A percentile compares a stretch with the other conserved stretches of the same genome.
These are phyloP conservation scores for Drosophila eohydei DNA, from an alignment of 2,888 invertebrate species.

Conservation along the genomic window DNA sequence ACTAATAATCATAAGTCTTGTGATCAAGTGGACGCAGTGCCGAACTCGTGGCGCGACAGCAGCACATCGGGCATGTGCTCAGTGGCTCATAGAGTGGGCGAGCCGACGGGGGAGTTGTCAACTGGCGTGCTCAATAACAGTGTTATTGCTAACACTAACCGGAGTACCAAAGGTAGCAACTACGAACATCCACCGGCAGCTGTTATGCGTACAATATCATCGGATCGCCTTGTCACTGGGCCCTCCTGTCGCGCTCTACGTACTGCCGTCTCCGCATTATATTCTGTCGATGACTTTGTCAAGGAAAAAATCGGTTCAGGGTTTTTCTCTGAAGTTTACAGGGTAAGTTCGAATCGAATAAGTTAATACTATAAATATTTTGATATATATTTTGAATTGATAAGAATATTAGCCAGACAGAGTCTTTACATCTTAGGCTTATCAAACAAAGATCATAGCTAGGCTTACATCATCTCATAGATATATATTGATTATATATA, in stretches of 20 bases:
- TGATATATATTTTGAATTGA: background rate
- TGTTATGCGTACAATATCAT: constrained; percentile 83
- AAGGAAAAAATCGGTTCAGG: constrained; percentile 97
- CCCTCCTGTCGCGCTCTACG: constrained; percentile 95
- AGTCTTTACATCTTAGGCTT: no score
- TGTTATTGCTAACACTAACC: constrained; percentile 8
- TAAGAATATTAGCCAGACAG: no score
- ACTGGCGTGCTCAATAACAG: constrained; percentile 22
- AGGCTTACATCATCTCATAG: no score
- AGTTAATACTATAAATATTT: background rate
- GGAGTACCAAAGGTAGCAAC: background rate
- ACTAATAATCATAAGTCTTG: constrained; percentile 23
- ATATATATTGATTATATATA: background rate
- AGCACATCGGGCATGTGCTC: constrained; percentile 59
- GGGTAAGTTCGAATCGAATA: constrained; percentile 88
- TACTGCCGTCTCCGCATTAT: constrained; percentile 95
- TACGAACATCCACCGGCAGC: constrained; percentile 61
- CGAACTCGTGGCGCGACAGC: constrained; percentile 46
- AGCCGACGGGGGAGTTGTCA: constrained; percentile 20
- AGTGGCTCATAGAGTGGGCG: constrained; percentile 22
- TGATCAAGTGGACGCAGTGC: constrained; percentile 63
- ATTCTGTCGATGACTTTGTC: constrained; percentile 96
- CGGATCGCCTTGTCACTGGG: constrained; percentile 88
- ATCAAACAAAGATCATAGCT: no score
- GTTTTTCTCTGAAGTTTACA: constrained; percentile 98